These are phyloP conservation scores for Pitta sordida DNA, from an alignment of 2,113 vertebrate genomes.

Conservation along the genomic window DNA sequence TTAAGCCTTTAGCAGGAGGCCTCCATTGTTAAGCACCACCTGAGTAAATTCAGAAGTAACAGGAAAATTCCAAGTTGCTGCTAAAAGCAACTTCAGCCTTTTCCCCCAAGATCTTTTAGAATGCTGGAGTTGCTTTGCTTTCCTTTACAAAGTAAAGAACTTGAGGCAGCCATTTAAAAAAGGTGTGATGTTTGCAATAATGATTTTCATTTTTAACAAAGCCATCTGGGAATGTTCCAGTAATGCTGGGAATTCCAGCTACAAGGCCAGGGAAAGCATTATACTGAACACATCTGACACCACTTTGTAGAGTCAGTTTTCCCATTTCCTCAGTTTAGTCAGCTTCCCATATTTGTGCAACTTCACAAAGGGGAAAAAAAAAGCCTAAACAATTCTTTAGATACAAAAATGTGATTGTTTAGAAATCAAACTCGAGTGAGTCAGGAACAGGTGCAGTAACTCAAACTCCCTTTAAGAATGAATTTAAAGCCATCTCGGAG, in stretches of 20 bases:
- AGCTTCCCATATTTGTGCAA: slow-evolving; percentile 46
- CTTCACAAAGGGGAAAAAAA: background rate
- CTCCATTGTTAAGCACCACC: background rate
- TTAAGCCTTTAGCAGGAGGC: background rate
- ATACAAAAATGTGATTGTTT: background rate
- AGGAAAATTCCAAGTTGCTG: background rate
- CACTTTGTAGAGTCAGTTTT: background rate
- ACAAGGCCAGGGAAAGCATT: background rate
- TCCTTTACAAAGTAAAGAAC: background rate
- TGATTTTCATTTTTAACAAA: too few species aligned
- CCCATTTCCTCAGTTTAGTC: slow-evolving; percentile 55
- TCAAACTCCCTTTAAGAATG: background rate
- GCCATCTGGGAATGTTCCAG: background rate
- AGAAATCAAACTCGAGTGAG: background rate
- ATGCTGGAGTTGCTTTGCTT: background rate
- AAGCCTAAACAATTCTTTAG: background rate
- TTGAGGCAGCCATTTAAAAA: background rate
- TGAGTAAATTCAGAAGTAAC: background rate
- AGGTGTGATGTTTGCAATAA: background rate
- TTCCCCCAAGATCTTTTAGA: background rate
- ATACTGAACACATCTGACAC: background rate
- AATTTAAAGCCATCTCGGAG: background rate
- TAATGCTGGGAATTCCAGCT: background rate
- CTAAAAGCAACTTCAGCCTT: background rate
- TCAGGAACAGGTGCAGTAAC: background rate